phyloP scores from a whole-genome alignment of 2,888 invertebrate genomes.

The Blomia tropicalis region DNA sequence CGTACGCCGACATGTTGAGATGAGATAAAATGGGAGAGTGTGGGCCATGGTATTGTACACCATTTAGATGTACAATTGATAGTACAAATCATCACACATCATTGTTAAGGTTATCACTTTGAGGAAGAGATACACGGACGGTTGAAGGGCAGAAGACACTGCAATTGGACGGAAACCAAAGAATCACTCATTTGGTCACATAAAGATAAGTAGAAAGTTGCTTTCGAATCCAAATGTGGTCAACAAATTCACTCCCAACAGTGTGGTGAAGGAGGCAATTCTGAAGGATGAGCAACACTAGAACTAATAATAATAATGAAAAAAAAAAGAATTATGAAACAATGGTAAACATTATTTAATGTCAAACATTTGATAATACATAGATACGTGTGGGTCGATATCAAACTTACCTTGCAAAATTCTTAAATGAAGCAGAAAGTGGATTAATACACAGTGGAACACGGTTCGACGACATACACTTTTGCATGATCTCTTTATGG shows the following conservation, averaged over 20 bases:
- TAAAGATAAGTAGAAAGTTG: no score
- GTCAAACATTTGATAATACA: no score
- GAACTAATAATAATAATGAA: constrained; percentile 70
- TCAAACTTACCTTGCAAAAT: constrained; percentile 82
- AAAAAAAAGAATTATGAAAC: constrained; percentile 28
- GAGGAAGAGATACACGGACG: neutral
- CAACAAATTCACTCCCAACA: constrained; percentile 71
- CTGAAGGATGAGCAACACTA: constrained; percentile 89
- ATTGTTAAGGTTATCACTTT: neutral
- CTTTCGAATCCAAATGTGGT: neutral
- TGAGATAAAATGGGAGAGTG: no score
- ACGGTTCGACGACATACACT: constrained; percentile 69
- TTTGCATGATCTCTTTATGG: constrained; percentile 96
- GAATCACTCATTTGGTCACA: no score
- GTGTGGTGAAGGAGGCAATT: constrained; percentile 93
- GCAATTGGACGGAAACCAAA: no score
- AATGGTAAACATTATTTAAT: neutral
- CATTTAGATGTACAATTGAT: neutral
- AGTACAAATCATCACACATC: constrained; percentile 3
- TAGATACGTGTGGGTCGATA: no score
- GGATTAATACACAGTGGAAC: constrained; percentile 99
- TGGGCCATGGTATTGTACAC: neutral
- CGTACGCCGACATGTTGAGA: neutral
- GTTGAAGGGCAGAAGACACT: neutral
- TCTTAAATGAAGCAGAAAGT: constrained; percentile 98